Evolutionary conservation across 2,113 vertebrate genomes (phyloP), one percentile per base, ranked within the genome.

Genomic region (Panthera leo): DNA sequence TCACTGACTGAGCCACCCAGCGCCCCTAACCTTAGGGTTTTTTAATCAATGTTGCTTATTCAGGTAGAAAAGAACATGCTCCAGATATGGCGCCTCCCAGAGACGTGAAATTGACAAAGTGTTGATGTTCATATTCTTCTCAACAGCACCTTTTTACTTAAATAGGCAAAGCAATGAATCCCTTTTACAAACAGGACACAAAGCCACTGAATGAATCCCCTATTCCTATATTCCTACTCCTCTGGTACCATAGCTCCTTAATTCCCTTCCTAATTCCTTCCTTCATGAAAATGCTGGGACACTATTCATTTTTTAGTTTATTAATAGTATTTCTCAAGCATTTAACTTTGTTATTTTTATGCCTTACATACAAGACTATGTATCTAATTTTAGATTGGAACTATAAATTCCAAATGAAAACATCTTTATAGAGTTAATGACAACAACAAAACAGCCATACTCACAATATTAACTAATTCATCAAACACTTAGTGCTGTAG

Each of bases 361-460:
- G 39, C 11, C 2, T 67, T 88, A 79, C 36, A 91, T 42, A n/a
- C 16, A 67, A 86, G 45, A 76, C 68, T 80, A 80, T 79, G 18
- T 68, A 42, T 88, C 25, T 75, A 79, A 91, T 73, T 91, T 88
- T 94, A 80, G n/a, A 21, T 21, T 68, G 53, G 14, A 89, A 71
- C 21, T 91, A 85, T 79, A 89, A 79, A 88, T 91, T 73, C 21
- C 65, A 84, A 91, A 23, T 45, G 31, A 89, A 88, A 95, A 73
- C 5, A 67, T 21, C 14, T 79, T 39, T 42, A 27, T 12, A 45
- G 39, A 53, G 19, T 84, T 86, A 61, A 78, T 8, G 82, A 71
- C 36, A 88, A 39, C 39, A 71, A 71, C 29, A 73, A 5, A 93
- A 71, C 3, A 88, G 29, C 6, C 48, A 45, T 84, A 67, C 3